Evolutionary conservation across 2,797 vertebrate species (phyloP), one percentile per base, ranked within the genome.

Genomic region (Clarias pachynema): DNA sequence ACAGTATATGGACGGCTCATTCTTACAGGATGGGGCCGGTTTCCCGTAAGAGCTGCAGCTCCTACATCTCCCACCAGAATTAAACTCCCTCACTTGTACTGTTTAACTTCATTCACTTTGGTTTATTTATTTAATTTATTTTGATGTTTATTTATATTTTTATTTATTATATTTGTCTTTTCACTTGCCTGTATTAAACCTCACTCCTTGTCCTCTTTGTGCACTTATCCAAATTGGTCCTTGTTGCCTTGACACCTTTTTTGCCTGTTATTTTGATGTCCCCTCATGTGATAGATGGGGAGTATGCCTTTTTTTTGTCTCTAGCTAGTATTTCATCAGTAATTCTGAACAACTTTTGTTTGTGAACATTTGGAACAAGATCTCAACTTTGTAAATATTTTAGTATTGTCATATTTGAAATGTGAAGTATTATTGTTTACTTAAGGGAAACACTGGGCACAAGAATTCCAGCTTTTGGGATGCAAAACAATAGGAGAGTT

Each of bases 1-100:
- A 99, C 96, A 99, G 97, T 98, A 94, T 99, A 96, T 99, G 98
- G 98, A 98, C 96, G 90, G 95, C 97, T 92, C 96, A 97, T 95
- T 98, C 97, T 97, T 97, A 97, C 96, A 97, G 98, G 95, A 98
- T 96, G 91, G 96, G 96, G 91, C 97, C 98, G 84, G 94, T 97
- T 94, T 96, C 97, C 94, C 97, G 98, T 98, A 99, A 99, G 97
- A 97, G 96, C 96, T 96, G 95, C 94, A 96, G 96, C 96, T 97
- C 96, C 91, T 97, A 96, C 95, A 97, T 97, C 95, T 97, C 96
- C 94, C 96, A 97, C 94, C 96, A 97, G 95, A 97, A 97, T 95
- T 97, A 96, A 96, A 92, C 94, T 81, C 62, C 84, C 79, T 74
- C 80, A 70, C 84, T 65, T 79, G 79, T 86, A 59, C 81, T 85